These are phyloP conservation scores for Aurelia aurita DNA, from an alignment of 30 jellyfish, hydroid and myxozoan genomes.

Conservation along the genomic window DNA sequence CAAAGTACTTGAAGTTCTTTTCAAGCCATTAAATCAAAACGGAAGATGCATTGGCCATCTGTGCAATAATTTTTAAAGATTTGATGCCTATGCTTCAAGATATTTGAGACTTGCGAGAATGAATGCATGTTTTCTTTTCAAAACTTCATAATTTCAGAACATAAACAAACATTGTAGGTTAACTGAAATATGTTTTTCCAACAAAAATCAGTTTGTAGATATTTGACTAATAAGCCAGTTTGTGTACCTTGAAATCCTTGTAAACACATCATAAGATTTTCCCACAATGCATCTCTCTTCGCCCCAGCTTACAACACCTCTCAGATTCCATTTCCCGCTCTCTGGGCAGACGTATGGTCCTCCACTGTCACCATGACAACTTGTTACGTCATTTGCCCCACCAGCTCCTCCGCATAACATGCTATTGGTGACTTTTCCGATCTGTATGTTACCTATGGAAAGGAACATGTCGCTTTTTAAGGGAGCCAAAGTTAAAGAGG, in stretches of 20 bases:
- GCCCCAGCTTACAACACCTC: constrained; percentile 56
- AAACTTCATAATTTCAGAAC: background rate
- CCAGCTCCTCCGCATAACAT: constrained; percentile 67
- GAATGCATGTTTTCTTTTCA: background rate
- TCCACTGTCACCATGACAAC: constrained; percentile 74
- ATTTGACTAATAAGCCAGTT: constrained; percentile 36
- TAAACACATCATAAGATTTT: constrained; percentile 30
- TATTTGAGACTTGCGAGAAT: no score
- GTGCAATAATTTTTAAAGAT: no score
- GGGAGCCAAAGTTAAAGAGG: background rate
- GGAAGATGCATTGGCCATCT: no score
- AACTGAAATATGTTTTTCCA: background rate
- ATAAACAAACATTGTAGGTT: background rate
- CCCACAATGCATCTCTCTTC: constrained; percentile 21
- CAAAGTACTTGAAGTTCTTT: no score
- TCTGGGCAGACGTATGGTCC: constrained; percentile 54
- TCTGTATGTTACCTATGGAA: background rate
- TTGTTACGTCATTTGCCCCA: constrained; percentile 17
- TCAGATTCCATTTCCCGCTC: constrained; percentile 43
- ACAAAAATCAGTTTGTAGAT: constrained; percentile 1
- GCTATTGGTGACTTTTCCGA: constrained; percentile 9
- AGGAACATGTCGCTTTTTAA: background rate
- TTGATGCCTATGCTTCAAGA: no score
- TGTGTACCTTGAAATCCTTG: constrained; percentile 36
- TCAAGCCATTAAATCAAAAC: no score